phyloP scores from a whole-genome alignment of 2,888 invertebrate species.

The Dasysyrphus albostriatus region DNA sequence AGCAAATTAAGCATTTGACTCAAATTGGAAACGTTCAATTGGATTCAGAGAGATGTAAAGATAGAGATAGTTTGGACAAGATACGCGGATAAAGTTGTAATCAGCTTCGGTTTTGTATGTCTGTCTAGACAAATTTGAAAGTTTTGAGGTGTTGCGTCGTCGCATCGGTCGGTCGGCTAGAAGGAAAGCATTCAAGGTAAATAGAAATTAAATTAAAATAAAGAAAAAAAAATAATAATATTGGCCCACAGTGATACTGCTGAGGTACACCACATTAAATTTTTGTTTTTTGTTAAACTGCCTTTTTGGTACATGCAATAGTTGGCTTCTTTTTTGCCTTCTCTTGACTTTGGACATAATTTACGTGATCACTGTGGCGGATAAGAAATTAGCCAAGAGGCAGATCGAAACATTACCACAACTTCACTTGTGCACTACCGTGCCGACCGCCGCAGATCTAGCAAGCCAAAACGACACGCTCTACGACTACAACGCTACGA shows the following conservation, averaged over 20 bases:
- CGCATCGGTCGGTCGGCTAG: constrained; percentile 52
- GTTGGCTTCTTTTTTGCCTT: constrained; percentile 41
- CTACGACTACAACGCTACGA: constrained; percentile 1
- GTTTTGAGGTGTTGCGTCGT: constrained; percentile 75
- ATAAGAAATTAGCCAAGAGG: constrained; percentile 69
- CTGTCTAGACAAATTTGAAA: constrained; percentile 75
- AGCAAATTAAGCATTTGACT: constrained; percentile 70
- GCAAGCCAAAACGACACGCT: constrained; percentile 13
- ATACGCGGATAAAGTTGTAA: constrained; percentile 72
- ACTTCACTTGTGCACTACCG: background rate
- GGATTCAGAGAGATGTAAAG: constrained; percentile 28
- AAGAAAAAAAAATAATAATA: constrained; percentile 15
- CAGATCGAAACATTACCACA: constrained; percentile 56
- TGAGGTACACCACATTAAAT: constrained; percentile 47
- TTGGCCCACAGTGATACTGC: constrained; percentile 59
- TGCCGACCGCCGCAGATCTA: constrained; percentile 18
- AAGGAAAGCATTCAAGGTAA: constrained; percentile 36
- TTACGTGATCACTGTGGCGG: constrained; percentile 72
- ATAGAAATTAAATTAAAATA: constrained; percentile 9
- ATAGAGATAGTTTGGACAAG: constrained; percentile 62
- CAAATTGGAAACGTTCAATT: constrained; percentile 52
- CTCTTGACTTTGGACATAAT: constrained; percentile 61
- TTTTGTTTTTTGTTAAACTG: background rate
- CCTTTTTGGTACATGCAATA: constrained; percentile 38
- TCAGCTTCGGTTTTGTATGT: constrained; percentile 45